A percentile compares a stretch with the other conserved stretches of the same genome.
These are phyloP conservation scores for Columba janthina DNA, from an alignment of 2,113 vertebrate species.

Conservation along the genomic window DNA sequence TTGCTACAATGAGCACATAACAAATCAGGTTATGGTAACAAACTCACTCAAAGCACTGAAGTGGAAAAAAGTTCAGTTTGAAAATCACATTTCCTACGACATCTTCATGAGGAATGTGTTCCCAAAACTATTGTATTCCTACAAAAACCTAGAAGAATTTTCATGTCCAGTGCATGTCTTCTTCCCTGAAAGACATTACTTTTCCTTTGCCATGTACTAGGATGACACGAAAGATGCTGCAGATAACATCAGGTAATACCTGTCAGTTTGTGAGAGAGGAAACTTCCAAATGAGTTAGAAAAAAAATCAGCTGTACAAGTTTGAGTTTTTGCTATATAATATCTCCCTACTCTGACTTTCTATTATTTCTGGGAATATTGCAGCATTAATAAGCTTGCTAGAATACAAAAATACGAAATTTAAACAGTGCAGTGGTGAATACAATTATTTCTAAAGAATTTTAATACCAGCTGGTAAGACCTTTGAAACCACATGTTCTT, in stretches of 20 bases:
- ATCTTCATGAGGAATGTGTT: background rate
- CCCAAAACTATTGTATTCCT: background rate
- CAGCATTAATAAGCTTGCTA: background rate
- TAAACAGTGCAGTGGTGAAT: accelerated
- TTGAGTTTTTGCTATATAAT: background rate
- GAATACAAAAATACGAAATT: background rate
- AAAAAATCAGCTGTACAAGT: background rate
- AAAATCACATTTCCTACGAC: background rate
- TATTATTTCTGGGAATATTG: background rate
- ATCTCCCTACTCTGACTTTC: background rate
- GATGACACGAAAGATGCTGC: background rate
- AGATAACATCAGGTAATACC: background rate
- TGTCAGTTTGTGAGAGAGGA: background rate
- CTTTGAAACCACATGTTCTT: background rate
- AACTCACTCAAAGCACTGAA: background rate
- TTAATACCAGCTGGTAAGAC: background rate
- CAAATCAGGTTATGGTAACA: background rate
- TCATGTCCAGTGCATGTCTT: background rate
- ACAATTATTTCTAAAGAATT: background rate
- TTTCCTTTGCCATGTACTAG: background rate
- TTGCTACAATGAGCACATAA: background rate
- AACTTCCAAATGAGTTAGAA: background rate
- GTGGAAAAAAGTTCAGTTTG: background rate
- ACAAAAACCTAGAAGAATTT: background rate
- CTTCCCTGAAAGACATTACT: background rate